phyloP scores from a whole-genome alignment of 2,888 invertebrate species.

The Muscina levida region DNA sequence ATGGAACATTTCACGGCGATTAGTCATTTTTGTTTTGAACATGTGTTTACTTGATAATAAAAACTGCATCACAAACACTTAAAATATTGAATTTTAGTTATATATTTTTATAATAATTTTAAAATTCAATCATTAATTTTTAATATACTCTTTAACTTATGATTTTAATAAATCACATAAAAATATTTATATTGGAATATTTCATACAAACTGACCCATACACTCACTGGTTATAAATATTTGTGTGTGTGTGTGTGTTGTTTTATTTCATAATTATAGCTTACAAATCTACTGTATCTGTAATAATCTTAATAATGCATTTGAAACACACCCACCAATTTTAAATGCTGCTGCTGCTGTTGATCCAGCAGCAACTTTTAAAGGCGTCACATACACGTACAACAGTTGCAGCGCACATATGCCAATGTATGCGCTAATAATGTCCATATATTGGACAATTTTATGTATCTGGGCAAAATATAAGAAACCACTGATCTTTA shows the following conservation, averaged over 20 bases:
- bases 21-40: no score
- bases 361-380: no score
- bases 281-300: slow-evolving; percentile 24
- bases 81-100: no score
- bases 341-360: neutral
- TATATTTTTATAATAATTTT: no score
- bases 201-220: neutral
- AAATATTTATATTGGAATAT: slow-evolving; percentile 8
- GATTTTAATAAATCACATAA: no score
- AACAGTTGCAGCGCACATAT: neutral
- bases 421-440: neutral
- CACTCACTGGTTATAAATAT: no score
- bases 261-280: slow-evolving; percentile 30
- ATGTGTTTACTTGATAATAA: no score
- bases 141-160: no score
- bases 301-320: slow-evolving; percentile 50
- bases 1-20: neutral
- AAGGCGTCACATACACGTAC: no score
- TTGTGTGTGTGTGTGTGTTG: neutral
- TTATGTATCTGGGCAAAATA: neutral
- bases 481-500: slow-evolving; percentile 44
- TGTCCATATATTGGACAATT: no score
- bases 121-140: no score
- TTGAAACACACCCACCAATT: slow-evolving; percentile 67
- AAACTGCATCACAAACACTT: no score